phyloP scores from a whole-genome alignment of 2,797 vertebrate genomes.

The Chelon labrosus region DNA sequence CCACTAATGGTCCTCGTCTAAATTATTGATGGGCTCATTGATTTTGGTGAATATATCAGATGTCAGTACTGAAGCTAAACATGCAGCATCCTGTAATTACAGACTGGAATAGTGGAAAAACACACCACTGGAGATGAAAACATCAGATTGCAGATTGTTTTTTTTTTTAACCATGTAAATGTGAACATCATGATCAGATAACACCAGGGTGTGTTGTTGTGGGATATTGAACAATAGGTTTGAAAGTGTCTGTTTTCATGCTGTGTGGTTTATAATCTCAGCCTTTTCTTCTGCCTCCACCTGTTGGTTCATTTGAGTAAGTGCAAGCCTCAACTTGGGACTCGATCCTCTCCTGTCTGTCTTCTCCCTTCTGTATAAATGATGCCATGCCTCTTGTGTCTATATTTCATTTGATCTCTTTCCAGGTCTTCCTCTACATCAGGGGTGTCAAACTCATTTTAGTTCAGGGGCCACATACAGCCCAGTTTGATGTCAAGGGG shows the following conservation, averaged over 20 bases:
- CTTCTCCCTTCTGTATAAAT: no score
- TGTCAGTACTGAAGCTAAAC: slow-evolving; percentile 16
- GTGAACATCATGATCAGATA: not conserved
- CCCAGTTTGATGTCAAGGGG: no score
- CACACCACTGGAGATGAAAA: not conserved
- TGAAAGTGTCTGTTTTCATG: not conserved
- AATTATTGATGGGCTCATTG: slow-evolving; percentile 68
- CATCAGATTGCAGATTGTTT: not conserved
- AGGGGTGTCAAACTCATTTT: no score
- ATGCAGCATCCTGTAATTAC: slow-evolving; percentile 24
- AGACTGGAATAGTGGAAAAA: slow-evolving; percentile 6
- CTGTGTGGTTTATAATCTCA: not conserved
- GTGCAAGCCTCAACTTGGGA: slow-evolving; percentile 1
- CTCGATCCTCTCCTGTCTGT: no score
- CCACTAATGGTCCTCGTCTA: slow-evolving; percentile 47
- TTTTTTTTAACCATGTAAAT: not conserved
- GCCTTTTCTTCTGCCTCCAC: slow-evolving; percentile 53
- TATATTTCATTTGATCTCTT: no score
- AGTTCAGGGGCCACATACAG: no score
- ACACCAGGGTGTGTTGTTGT: not conserved
- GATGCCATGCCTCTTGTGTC: no score
- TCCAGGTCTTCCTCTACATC: no score
- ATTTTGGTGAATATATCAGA: slow-evolving; percentile 45
- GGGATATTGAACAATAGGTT: not conserved
- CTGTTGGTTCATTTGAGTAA: slow-evolving; percentile 25